A percentile compares a stretch with the other conserved stretches of the same genome.
Conservation (phyloP, 2,113 vertebrate species). For the Ophthalmotilapia sp. region DNA sequence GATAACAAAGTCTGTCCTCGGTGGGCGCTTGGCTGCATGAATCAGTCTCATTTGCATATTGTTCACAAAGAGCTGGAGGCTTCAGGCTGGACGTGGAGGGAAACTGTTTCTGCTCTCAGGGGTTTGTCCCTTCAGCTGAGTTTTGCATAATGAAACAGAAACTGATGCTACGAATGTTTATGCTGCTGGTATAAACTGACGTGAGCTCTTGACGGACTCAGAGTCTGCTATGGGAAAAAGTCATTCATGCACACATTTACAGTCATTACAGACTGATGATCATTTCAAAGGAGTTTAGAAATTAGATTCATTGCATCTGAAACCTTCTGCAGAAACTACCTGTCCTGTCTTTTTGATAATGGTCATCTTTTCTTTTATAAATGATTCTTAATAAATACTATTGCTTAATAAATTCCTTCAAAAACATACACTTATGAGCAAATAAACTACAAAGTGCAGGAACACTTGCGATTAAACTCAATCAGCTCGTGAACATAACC, state of each 20-base stretch:
- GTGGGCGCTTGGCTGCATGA: not conserved
- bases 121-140: not conserved
- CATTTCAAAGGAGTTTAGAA: not conserved
- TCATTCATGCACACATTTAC: not conserved
- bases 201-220: not conserved
- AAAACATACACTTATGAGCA: not conserved
- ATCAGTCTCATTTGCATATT: not conserved
- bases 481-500: not conserved
- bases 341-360: not conserved
- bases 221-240: not conserved
- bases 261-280: not conserved
- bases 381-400: not conserved
- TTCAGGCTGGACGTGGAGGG: not conserved
- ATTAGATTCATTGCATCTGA: not conserved
- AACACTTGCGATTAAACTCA: not conserved
- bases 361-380: not conserved
- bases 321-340: not conserved
- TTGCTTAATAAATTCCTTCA: not conserved
- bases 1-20: not conserved
- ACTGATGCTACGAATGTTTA: not conserved
- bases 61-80: not conserved
- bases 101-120: not conserved
- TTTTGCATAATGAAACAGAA: not conserved
- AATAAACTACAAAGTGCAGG: not conserved
- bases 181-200: not conserved